These are phyloP conservation scores for Shargacucullia verbasci DNA, from an alignment of 2,888 invertebrate genomes.

Conservation along the genomic window DNA sequence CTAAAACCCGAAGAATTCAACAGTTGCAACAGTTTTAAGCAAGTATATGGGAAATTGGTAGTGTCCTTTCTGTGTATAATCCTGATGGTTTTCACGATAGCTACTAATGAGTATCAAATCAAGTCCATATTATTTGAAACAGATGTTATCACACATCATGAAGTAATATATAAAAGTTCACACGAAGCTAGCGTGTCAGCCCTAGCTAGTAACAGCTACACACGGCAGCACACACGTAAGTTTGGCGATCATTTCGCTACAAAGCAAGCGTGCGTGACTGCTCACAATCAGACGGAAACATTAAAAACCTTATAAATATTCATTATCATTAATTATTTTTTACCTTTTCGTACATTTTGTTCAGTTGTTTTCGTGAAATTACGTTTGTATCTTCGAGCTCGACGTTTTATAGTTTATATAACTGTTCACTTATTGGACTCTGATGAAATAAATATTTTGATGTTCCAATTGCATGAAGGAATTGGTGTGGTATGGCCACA, in stretches of 20 bases:
- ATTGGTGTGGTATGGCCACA: too few species aligned
- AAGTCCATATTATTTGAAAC: neutral
- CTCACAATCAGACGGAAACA: constrained; percentile 59
- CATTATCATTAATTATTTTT: constrained; percentile 57
- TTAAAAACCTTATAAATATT: constrained; percentile 58
- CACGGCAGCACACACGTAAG: constrained; percentile 29
- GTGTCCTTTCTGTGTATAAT: too few species aligned
- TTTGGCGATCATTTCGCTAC: constrained; percentile 49
- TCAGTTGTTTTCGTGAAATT: constrained; percentile 16
- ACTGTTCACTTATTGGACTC: too few species aligned
- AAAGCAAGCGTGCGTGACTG: constrained; percentile 51
- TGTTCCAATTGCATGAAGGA: too few species aligned
- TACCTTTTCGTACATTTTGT: constrained; percentile 37
- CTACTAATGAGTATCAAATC: too few species aligned
- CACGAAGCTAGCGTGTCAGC: constrained; percentile 19
- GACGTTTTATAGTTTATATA: neutral
- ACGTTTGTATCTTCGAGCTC: constrained; percentile 26
- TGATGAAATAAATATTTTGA: too few species aligned
- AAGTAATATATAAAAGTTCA: neutral
- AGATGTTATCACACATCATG: constrained; percentile 7
- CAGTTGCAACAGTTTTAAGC: too few species aligned
- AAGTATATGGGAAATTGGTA: too few species aligned
- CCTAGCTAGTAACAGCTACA: constrained; percentile 2
- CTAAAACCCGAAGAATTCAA: too few species aligned
- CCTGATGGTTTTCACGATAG: too few species aligned